Percentiles rank a stretch among this genome's conserved stretches.
Conservation (phyloP, 2,888 invertebrate species). For the Sinelater perroti region DNA sequence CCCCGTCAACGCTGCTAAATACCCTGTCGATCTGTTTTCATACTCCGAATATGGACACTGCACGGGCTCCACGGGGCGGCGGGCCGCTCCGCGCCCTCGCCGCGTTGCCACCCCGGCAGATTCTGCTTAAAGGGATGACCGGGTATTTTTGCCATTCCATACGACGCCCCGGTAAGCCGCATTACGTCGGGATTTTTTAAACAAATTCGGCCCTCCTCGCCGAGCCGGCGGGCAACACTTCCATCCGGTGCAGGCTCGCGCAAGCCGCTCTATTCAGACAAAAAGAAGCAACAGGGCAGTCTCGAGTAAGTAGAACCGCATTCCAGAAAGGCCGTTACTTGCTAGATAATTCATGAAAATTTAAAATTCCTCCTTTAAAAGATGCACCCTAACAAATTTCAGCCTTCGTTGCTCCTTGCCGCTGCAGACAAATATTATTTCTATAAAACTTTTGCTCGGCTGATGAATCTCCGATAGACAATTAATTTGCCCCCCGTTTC, state of each 20-base stretch:
- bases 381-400: constrained; percentile 19
- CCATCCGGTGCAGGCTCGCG: neutral
- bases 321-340: constrained; percentile 39
- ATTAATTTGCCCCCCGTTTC: no score
- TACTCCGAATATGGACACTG: constrained; percentile 14
- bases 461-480: no score
- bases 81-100: no score
- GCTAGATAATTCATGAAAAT: constrained; percentile 39
- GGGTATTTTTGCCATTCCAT: neutral
- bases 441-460: no score
- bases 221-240: no score
- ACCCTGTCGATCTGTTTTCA: constrained; percentile 31
- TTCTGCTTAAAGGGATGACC: neutral
- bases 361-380: constrained; percentile 29
- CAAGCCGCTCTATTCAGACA: constrained; percentile 32
- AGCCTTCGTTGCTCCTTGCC: neutral
- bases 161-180: neutral
- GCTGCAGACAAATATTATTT: no score
- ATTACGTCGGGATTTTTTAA: neutral
- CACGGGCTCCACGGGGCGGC: no score
- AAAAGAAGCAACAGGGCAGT: constrained; percentile 37
- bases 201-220: no score
- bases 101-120: neutral
- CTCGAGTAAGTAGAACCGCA: constrained; percentile 38
- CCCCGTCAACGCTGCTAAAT: constrained; percentile 36